Base-by-base conservation (phyloP, 2,888 invertebrate genomes). In the Campopleginae sp. region DNA sequence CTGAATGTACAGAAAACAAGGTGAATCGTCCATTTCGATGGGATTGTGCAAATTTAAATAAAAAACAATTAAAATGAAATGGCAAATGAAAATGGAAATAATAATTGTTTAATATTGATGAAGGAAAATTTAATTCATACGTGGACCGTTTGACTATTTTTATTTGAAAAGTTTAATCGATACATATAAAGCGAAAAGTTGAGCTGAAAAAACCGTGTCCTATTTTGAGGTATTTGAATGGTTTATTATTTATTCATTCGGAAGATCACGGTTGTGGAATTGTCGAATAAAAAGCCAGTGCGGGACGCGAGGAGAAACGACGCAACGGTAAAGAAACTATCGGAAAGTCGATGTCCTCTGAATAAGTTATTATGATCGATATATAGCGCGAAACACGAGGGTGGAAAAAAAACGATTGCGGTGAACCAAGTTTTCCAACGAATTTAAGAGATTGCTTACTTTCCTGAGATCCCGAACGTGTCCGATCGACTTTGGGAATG, bases 401-500 rank as follows among this genome's bases (percentile, higher is more conserved):
- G 74, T 79, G 44, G 68, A 70, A 79, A 70, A 75, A 74, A 33
- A 80, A 31, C 38, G 42, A 70, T 75, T 44, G 63, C 70, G 27
- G 63, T 38, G 33, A 70, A 61, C 65, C 38, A 48, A 75, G 54
- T 65, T 74, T 58, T 51, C 48, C 48, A n/a, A 3, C 19, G 33
- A 27, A 10, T 54, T 23, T 8, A 58, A 58, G 42, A 75, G 58
- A 82, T 82, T 79, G 54, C 65, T 79, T 76, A 65, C 44, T 65
- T 79, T 79, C 38, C 27, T 42, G 76, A 75, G 65, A 79, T 85
- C 58, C 46, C 70, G 65, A 81, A 84, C 84, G 82, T 54, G 46
- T 68, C 61, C 82, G 85, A 86, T 86, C 79, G 80, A 79, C 85
- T 86, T 85, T 85, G 78, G 88, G 79, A 84, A 88, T 86, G 88